Evolutionary conservation across 1,140 invertebrate genomes (phyloP), one percentile per base, ranked within the genome.

Genomic region (Varroa destructor): DNA sequence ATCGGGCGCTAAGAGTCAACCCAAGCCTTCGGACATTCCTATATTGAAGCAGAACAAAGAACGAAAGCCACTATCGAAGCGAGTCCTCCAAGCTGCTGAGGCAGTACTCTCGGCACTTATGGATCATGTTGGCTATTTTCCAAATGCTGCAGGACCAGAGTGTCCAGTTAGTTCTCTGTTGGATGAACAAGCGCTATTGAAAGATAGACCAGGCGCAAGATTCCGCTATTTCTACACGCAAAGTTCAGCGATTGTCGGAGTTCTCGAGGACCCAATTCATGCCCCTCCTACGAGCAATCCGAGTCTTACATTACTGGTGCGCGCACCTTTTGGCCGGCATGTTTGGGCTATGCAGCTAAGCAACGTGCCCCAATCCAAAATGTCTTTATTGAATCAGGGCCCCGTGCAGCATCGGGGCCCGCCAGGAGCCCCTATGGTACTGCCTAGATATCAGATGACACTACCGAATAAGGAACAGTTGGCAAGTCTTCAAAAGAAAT

Each of bases 41-140:
- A 90, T 89, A 81, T 89, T 92, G 83, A 98, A 97, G 78, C 89
- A 93, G 75, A 91, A 95, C 74, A 98, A 98, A 78, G 89, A 94
- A 80, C 78, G 94, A 54, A 96, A 96, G 79, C 94, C 94, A 8
- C 92, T 90, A 0, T 97, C 93, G 0, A 91, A 96, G 87, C 83
- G 94, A 73, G 94, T 98, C 0, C 84, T 91, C 76, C 93, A 97
- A 82, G 91, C 93, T 0, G 94, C 94, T 0, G 93, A 98, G 80
- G 89, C 88, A 64, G 81, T 97, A 55, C 82, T 97, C 0, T 91
- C 89, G 72, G 51, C 46, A 12, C 54, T 75, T 12, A 75, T 75
- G 74, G 70, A 75, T 73, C 74, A 75, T n/a, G 73, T 71, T 72
- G 72, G 72, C 61, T 73, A 56, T 42, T 71, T 43, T 43, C 58